Evolutionary conservation across 2,888 invertebrate species (phyloP).

Genomic region (Geotrupes spiniger): DNA sequence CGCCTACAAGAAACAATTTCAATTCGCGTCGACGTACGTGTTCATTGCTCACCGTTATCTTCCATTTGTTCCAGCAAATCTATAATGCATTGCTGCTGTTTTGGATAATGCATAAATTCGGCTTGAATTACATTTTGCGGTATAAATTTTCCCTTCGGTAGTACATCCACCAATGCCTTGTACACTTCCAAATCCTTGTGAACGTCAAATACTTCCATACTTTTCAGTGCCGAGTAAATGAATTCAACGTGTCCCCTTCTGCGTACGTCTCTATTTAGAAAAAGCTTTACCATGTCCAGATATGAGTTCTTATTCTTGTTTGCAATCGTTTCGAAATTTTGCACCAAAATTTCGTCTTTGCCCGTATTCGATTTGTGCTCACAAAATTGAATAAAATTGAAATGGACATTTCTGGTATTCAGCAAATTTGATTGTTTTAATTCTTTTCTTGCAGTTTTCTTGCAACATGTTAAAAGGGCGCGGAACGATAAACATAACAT

Average conservation of each 20-base stretch:
- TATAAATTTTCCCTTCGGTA: slow-evolving; percentile 87
- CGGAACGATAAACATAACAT: no score
- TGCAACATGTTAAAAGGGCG: no score
- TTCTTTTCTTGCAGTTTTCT: no score
- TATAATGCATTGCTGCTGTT: slow-evolving; percentile 93
- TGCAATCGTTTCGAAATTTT: slow-evolving; percentile 35
- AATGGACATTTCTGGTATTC: no score
- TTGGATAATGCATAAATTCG: slow-evolving; percentile 91
- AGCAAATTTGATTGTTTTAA: no score
- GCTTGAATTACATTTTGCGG: slow-evolving; percentile 79
- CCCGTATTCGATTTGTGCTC: no score
- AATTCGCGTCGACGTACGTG: no score
- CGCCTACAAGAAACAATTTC: slow-evolving; percentile 44
- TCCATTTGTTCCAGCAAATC: slow-evolving; percentile 94
- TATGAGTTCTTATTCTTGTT: slow-evolving; percentile 67
- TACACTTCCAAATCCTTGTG: slow-evolving; percentile 84
- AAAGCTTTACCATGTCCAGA: slow-evolving; percentile 71
- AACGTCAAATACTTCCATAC: slow-evolving; percentile 88
- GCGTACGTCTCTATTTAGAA: slow-evolving; percentile 64
- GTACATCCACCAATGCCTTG: slow-evolving; percentile 77
- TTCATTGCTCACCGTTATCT: slow-evolving; percentile 56
- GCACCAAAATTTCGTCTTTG: no score
- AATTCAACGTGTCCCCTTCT: slow-evolving; percentile 91
- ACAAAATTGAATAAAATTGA: no score
- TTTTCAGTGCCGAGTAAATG: slow-evolving; percentile 82